These are phyloP conservation scores for Heliconius erato DNA, from an alignment of 2,888 invertebrate genomes.

Conservation along the genomic window DNA sequence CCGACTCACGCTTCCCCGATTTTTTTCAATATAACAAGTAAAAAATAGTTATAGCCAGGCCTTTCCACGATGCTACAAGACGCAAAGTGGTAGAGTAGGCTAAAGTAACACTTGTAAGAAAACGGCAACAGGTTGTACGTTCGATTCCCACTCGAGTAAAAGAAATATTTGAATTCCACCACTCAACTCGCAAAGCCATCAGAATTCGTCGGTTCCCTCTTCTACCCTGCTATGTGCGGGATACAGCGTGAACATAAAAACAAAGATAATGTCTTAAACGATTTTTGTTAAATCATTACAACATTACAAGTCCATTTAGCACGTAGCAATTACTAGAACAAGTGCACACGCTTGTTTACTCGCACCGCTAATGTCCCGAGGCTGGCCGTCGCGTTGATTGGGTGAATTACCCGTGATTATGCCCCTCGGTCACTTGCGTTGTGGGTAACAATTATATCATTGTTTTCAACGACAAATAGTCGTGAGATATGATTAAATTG, in stretches of 20 bases:
- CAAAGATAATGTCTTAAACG: background rate
- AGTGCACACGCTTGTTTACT: slow-evolving; percentile 59
- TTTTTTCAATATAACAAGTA: too few relatives aligned
- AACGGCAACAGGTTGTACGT: too few relatives aligned
- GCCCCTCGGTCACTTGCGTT: slow-evolving; percentile 69
- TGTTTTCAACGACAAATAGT: slow-evolving; percentile 39
- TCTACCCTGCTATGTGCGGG: too few relatives aligned
- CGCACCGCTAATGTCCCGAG: slow-evolving; percentile 76
- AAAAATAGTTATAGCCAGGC: too few relatives aligned
- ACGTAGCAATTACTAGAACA: slow-evolving; percentile 34
- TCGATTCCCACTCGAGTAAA: too few relatives aligned
- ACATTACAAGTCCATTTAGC: slow-evolving; percentile 24
- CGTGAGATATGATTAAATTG: slow-evolving; percentile 47
- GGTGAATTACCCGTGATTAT: slow-evolving; percentile 79
- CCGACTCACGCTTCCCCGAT: too few relatives aligned
- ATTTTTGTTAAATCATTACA: slow-evolving; percentile 15
- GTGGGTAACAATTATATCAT: slow-evolving; percentile 32
- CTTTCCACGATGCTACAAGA: too few relatives aligned
- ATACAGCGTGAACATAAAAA: too few relatives aligned
- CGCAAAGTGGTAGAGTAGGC: background rate
- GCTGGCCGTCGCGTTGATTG: slow-evolving; percentile 66
- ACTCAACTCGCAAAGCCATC: too few relatives aligned
- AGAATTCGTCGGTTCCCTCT: too few relatives aligned
- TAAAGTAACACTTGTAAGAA: background rate
- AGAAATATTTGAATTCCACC: too few relatives aligned